Conservation (phyloP, 1,140 invertebrate genomes). For the Sitobion miscanthi region DNA sequence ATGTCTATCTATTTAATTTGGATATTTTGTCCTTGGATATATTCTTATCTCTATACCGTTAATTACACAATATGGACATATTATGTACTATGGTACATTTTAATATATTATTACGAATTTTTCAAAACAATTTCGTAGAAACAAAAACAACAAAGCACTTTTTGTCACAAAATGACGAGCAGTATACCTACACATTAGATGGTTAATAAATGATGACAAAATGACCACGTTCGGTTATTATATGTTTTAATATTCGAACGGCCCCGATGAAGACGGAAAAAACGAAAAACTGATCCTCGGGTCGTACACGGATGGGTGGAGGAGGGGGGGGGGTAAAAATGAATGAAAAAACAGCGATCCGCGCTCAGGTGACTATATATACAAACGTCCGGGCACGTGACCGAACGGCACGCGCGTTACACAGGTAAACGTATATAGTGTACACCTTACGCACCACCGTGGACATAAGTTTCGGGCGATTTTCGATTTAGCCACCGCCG, state of each 20-base stretch:
- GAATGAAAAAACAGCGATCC: neutral
- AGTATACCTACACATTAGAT: too few species aligned
- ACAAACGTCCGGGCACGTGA: neutral
- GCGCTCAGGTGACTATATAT: neutral
- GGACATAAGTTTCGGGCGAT: conserved; percentile 16
- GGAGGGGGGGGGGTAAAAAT: neutral
- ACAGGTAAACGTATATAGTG: neutral
- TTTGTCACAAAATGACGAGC: too few species aligned
- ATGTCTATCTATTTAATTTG: too few species aligned
- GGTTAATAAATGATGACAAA: too few species aligned
- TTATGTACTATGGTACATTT: too few species aligned
- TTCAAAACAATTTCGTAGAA: too few species aligned
- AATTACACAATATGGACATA: too few species aligned
- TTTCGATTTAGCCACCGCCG: conserved; percentile 17
- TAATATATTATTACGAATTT: too few species aligned
- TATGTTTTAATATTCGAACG: neutral
- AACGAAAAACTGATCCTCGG: neutral
- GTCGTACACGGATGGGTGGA: neutral
- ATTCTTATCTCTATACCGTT: too few species aligned
- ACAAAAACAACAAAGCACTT: too few species aligned
- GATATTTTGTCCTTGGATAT: too few species aligned
- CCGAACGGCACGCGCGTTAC: neutral
- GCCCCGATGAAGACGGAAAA: neutral
- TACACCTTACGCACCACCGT: neutral
- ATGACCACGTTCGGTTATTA: neutral